Evolutionary conservation across 2,888 invertebrate genomes (phyloP), one percentile per base, ranked within the genome.

Genomic region (Criorhina ranunculi): DNA sequence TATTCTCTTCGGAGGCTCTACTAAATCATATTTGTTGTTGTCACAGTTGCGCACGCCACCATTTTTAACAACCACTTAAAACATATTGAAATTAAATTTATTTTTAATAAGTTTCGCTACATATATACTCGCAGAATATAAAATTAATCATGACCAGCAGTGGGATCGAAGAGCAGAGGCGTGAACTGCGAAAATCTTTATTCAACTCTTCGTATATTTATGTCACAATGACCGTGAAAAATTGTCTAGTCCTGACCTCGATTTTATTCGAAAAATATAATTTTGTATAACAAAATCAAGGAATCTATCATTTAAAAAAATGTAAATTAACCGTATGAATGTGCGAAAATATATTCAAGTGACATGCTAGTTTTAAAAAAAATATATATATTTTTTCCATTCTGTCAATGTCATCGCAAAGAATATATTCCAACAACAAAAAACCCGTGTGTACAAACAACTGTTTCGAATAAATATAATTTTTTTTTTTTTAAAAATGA

Each of bases 361-460:
- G 53, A 73, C 64, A 44, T 8, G 11, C 15, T 37, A 35, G 24
- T 33, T 24, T 19, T 57, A 33, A 44, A 57, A 19, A n/a, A n/a
- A n/a, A n/a, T n/a, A n/a, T n/a, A 44, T 29, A 55, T 33, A 33
- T 44, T 69, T 40, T 24, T 33, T 8, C 11, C 15, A 37, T 35
- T 37, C 24, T 60, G 42, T 44, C 75, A 66, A 66, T 75, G 75
- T 57, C 75, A 75, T 33, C 51, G 51, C 72, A 40, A 29, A 37
- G 7, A 35, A 37, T 59, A 37, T 59, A 46, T 29, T 12, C 35
- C 57, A 15, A 11, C 24, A 53, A 19, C 24, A 29, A 67, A 15
- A 37, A 40, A n/a, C n/a, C n/a, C n/a, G n/a, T n/a, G n/a, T 15
- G n/a, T 29, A 40, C 57, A 64, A 53, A 44, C 69, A 76, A 57